Base-by-base conservation (phyloP, 2,888 invertebrate species). In the Cosmorhoe ocellata region DNA sequence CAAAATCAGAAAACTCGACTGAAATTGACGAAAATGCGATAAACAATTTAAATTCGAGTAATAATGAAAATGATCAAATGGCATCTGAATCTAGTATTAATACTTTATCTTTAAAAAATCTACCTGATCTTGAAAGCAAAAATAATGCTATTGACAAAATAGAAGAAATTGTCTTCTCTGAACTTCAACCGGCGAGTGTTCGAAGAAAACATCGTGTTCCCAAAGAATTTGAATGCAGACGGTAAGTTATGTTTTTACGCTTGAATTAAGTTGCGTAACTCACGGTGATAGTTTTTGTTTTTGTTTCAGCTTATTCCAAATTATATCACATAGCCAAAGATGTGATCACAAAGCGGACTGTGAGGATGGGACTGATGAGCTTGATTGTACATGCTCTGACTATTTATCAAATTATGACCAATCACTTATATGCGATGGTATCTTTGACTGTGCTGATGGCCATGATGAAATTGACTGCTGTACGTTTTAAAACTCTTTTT, bases 321-420 rank as follows among this genome's bases (percentile, higher is more conserved):
- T 82, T 6, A 91, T 96, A 48, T 84, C 93, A 0, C 77, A 87
- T 14, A 61, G 73, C 1, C 88, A 92, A 60, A 91, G 92, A 22
- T 97, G 97, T 74, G 91, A 97, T 69, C 92, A 91, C 33, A 83
- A 91, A 50, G 79, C 92, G 11, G 95, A 97, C 69, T 97, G 97
- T 74, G 95, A 96, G 80, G 97, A 97, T 82, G 95, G 94, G 3
- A 94, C 94, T 0, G 97, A 97, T 76, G 97, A 97, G 81, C 73
- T 90, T 3, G 83, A 91, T 51, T 97, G 97, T 71, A 91, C 90
- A 0, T 96, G 96, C 70, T 88, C 83, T n/a, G 95, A 96, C 68
- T 93, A 92, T 66, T 79, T 96, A 33, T 76, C 77, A 46, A 82
- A 85, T 10, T 69, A 78, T 36, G 74, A 89, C 53, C 88, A 92